Conservation (phyloP, 2,888 invertebrate genomes). For the Pardosa pseudoannulata region DNA sequence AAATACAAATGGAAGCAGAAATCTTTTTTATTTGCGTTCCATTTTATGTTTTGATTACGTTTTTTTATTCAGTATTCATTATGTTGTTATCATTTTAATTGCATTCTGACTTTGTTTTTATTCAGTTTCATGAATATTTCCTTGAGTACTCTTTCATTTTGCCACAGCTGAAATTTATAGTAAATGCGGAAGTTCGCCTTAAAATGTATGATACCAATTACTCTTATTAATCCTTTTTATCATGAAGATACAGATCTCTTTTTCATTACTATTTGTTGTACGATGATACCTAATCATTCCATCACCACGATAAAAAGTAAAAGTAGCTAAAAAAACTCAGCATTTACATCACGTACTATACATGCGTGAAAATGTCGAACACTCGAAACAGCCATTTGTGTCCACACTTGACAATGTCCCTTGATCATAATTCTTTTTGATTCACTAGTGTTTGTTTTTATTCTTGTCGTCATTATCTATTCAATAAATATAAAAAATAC, state of each 20-base stretch:
- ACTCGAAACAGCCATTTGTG: neutral
- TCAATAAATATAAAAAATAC: neutral
- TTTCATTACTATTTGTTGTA: neutral
- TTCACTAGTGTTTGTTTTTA: neutral
- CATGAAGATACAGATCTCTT: neutral
- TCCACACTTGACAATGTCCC: neutral
- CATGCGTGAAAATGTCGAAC: neutral
- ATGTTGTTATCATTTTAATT: no score
- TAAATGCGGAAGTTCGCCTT: neutral
- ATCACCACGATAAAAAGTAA: neutral
- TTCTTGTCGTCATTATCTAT: no score
- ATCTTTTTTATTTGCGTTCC: no score
- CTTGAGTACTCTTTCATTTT: no score
- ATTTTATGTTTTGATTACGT: no score
- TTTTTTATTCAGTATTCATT: no score
- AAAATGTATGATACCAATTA: neutral
- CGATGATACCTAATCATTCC: neutral
- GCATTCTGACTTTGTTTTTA: no score
- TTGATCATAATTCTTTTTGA: neutral
- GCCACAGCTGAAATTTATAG: no score
- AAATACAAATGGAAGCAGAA: no score
- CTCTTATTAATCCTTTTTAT: neutral
- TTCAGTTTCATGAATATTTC: no score
- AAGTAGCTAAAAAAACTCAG: neutral
- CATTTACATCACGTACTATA: conserved; percentile 12